phyloP scores from a whole-genome alignment of 2,113 vertebrate genomes.

The Polypterus senegalus region DNA sequence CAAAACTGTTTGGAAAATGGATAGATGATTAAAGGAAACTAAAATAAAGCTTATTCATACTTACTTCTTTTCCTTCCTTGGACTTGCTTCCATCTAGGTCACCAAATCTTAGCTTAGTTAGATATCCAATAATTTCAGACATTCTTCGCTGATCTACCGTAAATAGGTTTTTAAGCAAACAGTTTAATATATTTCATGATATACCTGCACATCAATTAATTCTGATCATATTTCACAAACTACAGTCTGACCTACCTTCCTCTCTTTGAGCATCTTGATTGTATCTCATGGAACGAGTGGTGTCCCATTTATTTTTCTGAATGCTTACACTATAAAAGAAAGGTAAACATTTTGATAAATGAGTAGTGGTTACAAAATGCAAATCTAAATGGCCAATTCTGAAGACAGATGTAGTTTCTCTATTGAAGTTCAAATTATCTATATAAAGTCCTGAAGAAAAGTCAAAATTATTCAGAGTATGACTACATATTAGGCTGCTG shows the following conservation, averaged over 20 bases:
- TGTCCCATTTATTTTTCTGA: constrained; percentile 93
- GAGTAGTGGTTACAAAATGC: neutral
- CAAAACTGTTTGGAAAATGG: neutral
- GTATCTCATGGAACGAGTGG: constrained; percentile 75
- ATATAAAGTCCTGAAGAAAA: neutral
- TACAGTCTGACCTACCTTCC: constrained; percentile 59
- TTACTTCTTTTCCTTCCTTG: constrained; percentile 84
- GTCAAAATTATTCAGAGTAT: neutral
- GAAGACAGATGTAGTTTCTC: neutral
- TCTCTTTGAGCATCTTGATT: constrained; percentile 95
- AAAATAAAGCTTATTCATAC: constrained; percentile 11
- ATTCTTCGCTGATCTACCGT: constrained; percentile 83
- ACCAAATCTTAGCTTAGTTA: constrained; percentile 85
- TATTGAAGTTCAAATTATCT: neutral
- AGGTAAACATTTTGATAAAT: constrained; percentile 7
- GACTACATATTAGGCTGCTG: neutral
- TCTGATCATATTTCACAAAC: constrained; percentile 12
- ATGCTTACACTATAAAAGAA: constrained; percentile 63
- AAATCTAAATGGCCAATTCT: neutral
- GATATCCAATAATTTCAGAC: constrained; percentile 80
- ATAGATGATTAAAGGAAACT: neutral
- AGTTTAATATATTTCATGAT: neutral
- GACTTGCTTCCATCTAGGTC: constrained; percentile 70
- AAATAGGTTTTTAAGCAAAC: constrained; percentile 3
- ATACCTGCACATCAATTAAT: constrained; percentile 5